Percentiles rank a stretch among this genome's conserved stretches.
phyloP scores from a whole-genome alignment of 2,888 invertebrate genomes.

The Bruchidius siliquastri region DNA sequence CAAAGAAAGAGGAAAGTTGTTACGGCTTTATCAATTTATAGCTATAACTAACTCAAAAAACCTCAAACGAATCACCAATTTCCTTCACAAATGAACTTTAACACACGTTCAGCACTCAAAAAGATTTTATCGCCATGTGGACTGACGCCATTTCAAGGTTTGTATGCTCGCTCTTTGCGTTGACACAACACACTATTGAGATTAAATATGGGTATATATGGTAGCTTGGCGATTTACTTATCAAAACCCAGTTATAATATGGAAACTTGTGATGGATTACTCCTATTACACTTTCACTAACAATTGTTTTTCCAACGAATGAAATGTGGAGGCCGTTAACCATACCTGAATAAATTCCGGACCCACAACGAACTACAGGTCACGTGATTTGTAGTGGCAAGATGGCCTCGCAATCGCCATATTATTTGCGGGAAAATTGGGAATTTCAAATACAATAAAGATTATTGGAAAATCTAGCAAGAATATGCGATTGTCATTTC shows the following conservation, averaged over 20 bases:
- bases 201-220: slow-evolving; percentile 8
- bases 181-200: slow-evolving; percentile 18
- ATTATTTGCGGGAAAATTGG: background rate
- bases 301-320: slow-evolving; percentile 25
- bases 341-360: slow-evolving; percentile 43
- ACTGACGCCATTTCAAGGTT: slow-evolving; percentile 70
- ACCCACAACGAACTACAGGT: slow-evolving; percentile 45
- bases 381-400: slow-evolving; percentile 38
- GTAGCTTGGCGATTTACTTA: slow-evolving; percentile 1
- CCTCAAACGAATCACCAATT: background rate
- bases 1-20: background rate
- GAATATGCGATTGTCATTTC: background rate
- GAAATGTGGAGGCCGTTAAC: slow-evolving; percentile 38
- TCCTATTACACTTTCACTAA: slow-evolving; percentile 25
- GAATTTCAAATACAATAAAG: background rate
- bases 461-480: background rate
- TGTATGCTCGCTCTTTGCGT: slow-evolving; percentile 50
- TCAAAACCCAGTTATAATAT: slow-evolving; percentile 9
- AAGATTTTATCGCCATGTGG: slow-evolving; percentile 56
- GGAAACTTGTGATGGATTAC: slow-evolving; percentile 19
- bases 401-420: slow-evolving; percentile 26
- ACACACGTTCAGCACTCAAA: background rate
- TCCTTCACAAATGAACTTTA: slow-evolving; percentile 12
- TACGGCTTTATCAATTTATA: background rate
- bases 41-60: background rate